A percentile compares a stretch with the other conserved stretches of the same genome.
These are phyloP conservation scores for Hypotaenidia okinawae DNA, from an alignment of 2,797 vertebrate genomes.

Conservation along the genomic window DNA sequence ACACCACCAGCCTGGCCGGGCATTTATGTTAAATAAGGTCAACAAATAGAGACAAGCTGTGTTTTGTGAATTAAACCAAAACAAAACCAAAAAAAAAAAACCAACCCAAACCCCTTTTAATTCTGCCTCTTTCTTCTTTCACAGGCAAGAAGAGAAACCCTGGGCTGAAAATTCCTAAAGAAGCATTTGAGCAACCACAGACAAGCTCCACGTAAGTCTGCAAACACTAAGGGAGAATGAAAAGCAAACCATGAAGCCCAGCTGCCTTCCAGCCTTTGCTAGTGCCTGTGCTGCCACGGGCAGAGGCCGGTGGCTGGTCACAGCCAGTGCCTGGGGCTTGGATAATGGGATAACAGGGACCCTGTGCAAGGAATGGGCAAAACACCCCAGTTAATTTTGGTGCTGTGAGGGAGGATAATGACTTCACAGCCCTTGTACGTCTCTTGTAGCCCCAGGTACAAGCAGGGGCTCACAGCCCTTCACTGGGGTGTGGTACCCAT, in stretches of 20 bases:
- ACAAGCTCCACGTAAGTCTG: slow-evolving; percentile 88
- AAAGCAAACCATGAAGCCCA: neutral
- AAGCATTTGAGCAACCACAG: slow-evolving; percentile 90
- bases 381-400: neutral
- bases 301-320: neutral
- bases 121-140: slow-evolving; percentile 35
- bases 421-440: neutral
- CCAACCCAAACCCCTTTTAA: accelerated
- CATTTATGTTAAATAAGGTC: slow-evolving; percentile 13
- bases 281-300: neutral
- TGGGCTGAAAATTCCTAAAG: slow-evolving; percentile 88
- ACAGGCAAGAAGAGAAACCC: slow-evolving; percentile 90
- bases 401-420: accelerated
- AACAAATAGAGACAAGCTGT: slow-evolving; percentile 4
- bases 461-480: neutral
- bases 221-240: neutral
- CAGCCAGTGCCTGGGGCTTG: neutral
- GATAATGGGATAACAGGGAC: neutral
- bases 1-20: neutral
- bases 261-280: neutral
- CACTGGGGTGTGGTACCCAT: no score
- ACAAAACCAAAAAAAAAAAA: neutral
- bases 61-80: slow-evolving; percentile 14
- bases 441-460: neutral
- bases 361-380: neutral